These are phyloP conservation scores for Dermochelys coriacea DNA, from an alignment of 2,797 vertebrate genomes.

Conservation along the genomic window DNA sequence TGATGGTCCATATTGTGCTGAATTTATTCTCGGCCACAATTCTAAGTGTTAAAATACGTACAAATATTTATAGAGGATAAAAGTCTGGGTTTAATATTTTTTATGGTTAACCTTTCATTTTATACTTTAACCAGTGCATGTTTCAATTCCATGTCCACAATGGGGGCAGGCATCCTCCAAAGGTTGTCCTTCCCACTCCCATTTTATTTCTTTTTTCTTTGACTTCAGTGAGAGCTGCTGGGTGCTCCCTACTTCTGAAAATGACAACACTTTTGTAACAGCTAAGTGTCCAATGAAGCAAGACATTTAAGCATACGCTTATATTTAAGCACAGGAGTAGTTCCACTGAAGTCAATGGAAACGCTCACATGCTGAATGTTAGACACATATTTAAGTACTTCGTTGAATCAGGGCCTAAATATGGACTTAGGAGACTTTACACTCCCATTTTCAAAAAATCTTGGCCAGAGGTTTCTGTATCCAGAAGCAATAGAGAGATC, in stretches of 20 bases:
- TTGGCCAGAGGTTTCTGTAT: background rate
- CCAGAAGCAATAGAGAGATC: background rate
- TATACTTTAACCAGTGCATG: background rate
- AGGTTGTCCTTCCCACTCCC: background rate
- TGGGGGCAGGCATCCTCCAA: background rate
- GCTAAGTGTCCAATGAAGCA: conserved; percentile 31
- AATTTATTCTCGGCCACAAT: conserved; percentile 4
- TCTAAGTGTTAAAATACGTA: conserved; percentile 17
- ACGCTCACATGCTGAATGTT: background rate
- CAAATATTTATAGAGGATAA: conserved; percentile 42
- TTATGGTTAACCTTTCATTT: conserved; percentile 24
- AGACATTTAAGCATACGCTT: background rate
- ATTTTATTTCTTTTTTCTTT: conserved; percentile 12
- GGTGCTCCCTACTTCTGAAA: conserved; percentile 25
- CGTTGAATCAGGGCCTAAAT: background rate
- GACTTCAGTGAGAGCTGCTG: conserved; percentile 6
- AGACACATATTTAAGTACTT: background rate
- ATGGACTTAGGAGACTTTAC: background rate
- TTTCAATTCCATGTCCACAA: conserved; percentile 4
- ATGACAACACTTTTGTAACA: background rate
- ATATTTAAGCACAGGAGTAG: background rate
- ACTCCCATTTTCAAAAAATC: background rate
- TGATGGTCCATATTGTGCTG: background rate
- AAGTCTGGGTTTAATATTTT: conserved; percentile 22
- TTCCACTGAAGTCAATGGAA: conserved; percentile 11